Evolutionary conservation across 1,140 invertebrate species (phyloP).

Genomic region (Lasioglossum albipes): DNA sequence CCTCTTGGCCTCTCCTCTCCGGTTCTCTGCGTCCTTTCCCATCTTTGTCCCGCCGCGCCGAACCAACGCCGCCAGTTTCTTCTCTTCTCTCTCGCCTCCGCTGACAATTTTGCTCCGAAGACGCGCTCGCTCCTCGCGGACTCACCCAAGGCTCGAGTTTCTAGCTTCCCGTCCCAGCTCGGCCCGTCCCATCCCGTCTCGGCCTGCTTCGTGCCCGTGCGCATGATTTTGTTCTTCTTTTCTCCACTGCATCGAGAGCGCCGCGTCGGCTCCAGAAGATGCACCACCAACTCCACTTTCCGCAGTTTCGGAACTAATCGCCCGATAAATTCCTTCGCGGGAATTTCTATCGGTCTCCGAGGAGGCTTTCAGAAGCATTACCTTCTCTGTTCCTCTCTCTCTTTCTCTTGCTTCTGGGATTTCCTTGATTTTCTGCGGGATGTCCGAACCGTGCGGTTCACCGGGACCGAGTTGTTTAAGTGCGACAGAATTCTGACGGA

Average conservation of each 20-base stretch:
- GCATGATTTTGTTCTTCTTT: not conserved
- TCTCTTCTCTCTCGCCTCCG: not conserved
- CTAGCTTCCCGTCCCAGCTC: not conserved
- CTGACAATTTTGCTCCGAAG: conserved; percentile 40
- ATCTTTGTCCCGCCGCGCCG: too few species aligned
- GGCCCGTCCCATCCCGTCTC: not conserved
- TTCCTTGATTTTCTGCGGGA: not conserved
- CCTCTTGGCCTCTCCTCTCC: not conserved
- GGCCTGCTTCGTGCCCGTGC: too few species aligned
- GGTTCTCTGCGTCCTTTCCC: not conserved
- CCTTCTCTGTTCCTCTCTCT: too few species aligned
- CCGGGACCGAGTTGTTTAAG: not conserved
- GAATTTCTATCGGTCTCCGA: not conserved
- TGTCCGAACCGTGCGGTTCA: too few species aligned
- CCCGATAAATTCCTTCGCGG: conserved; percentile 10
- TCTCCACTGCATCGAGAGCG: too few species aligned
- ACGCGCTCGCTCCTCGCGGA: conserved; percentile 25
- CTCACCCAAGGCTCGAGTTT: conserved; percentile 22
- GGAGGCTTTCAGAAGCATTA: not conserved
- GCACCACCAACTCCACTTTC: not conserved
- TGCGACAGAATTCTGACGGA: not conserved
- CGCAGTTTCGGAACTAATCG: conserved; percentile 22
- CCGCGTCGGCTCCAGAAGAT: not conserved
- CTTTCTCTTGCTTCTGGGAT: not conserved
- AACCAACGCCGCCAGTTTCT: too few species aligned